A percentile compares a stretch with the other conserved stretches of the same genome.
Evolutionary conservation across 2,797 vertebrate species (phyloP).

Genomic region (Arrhamphus sclerolepis): DNA sequence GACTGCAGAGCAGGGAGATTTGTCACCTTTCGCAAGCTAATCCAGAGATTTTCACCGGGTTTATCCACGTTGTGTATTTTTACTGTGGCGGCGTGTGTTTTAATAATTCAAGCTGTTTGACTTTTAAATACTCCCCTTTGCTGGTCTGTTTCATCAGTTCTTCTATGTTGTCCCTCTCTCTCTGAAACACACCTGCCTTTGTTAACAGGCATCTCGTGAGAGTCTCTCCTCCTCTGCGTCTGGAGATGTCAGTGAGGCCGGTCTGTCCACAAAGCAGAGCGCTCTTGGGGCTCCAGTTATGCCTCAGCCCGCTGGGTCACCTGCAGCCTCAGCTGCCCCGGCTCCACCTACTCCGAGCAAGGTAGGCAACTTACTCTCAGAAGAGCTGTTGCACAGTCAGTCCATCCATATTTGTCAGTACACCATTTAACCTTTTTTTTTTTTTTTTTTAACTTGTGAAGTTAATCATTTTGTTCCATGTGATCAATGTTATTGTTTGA

Average conservation of each 20-base stretch:
- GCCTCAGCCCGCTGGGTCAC: slow-evolving; percentile 80
- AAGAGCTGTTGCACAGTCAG: not conserved
- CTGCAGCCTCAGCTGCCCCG: slow-evolving; percentile 74
- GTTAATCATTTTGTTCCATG: slow-evolving; percentile 32
- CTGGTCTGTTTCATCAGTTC: too few species aligned
- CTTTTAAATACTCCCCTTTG: too few species aligned
- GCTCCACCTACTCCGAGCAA: slow-evolving; percentile 84
- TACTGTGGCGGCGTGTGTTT: too few species aligned
- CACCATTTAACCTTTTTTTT: slow-evolving; percentile 9
- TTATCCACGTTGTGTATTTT: too few species aligned
- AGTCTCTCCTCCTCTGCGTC: slow-evolving; percentile 84
- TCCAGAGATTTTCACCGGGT: not conserved
- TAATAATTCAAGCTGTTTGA: too few species aligned
- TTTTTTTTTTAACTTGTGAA: not conserved
- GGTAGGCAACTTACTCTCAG: slow-evolving; percentile 72
- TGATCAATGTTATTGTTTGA: slow-evolving; percentile 50
- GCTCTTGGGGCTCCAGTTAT: slow-evolving; percentile 87
- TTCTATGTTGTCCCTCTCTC: fast-evolving
- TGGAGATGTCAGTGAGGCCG: slow-evolving; percentile 87
- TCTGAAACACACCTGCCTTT: not conserved
- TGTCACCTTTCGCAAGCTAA: not conserved
- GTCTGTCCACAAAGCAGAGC: slow-evolving; percentile 86
- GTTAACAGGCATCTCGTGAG: slow-evolving; percentile 80
- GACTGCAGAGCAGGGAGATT: not conserved
- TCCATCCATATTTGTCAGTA: not conserved